Evolutionary conservation across 2,113 vertebrate genomes (phyloP), one percentile per base, ranked within the genome.

Genomic region (Dipodomys merriami): DNA sequence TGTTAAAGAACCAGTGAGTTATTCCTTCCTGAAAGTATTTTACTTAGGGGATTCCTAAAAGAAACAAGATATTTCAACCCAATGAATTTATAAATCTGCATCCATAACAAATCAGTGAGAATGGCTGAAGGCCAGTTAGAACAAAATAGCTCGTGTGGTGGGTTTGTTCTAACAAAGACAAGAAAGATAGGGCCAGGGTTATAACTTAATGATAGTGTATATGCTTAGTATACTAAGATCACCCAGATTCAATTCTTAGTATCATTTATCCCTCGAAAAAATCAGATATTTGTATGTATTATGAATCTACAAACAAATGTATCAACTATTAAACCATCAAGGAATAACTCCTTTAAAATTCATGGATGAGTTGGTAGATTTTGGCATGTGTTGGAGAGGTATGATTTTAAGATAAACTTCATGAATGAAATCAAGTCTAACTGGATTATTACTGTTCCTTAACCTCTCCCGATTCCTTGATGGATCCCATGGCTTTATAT

Each of bases 11-110:
- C 49, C 11, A 27, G 57, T 81, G 23, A 93, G 39, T 84, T 92
- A 64, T 19, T 81, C 2, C 20, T 15, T 69, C 19, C 60, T 10
- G 2, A 33, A 95, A 94, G 77, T 86, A 72, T 64, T 81, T 83
- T 76, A 89, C 35, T 80, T 81, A 53, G 30, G 5, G 5, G 18
- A 86, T 73, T 94, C 65, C 79, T 85, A 78, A 95, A 84, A 60
- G 22, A 27, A 71, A 25, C 9, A 62, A 77, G 39, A 35, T 71
- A 67, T 53, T 86, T 88, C 33, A 49, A 83, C 35, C 11, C 3
- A 93, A 74, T 76, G 57, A 53, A 12, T 88, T 90, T 88, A 67
- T 69, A 69, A 68, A 78, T 87, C 72, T 83, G 11, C 57, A 88
- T 80, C 7, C 25, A 53, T 69, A 44, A 39, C 29, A 88, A 83